These are phyloP conservation scores for Hiodon tergisus DNA, from an alignment of 2,113 vertebrate genomes.

Conservation along the genomic window DNA sequence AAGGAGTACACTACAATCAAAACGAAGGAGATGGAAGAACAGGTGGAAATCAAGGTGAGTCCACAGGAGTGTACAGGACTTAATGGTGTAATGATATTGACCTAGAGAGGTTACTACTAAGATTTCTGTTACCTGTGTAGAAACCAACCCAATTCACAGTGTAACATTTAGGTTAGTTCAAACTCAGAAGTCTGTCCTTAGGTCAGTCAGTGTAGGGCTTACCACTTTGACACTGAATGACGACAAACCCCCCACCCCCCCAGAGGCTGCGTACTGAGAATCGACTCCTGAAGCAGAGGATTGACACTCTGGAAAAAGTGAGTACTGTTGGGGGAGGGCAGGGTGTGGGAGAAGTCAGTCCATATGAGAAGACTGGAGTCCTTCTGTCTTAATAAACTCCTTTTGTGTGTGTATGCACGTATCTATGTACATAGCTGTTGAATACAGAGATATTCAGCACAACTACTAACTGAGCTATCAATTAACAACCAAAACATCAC, in stretches of 20 bases:
- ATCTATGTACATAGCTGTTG: slow-evolving; percentile 1
- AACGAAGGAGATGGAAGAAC: slow-evolving; percentile 98
- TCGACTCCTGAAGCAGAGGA: slow-evolving; percentile 90
- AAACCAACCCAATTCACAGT: too few species aligned
- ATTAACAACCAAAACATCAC: not conserved
- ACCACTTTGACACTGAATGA: too few species aligned
- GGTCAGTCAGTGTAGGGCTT: too few species aligned
- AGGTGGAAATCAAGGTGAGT: slow-evolving; percentile 97
- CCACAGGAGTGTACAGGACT: not conserved
- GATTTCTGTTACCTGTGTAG: not conserved
- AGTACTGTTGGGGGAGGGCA: slow-evolving; percentile 50
- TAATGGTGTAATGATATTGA: not conserved
- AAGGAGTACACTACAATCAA: slow-evolving; percentile 99
- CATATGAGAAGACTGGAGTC: not conserved
- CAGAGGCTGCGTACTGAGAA: slow-evolving; percentile 97
- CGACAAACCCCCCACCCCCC: not conserved
- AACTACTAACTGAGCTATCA: slow-evolving; percentile 45
- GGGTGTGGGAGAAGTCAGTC: not conserved
- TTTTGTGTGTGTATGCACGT: slow-evolving; percentile 9
- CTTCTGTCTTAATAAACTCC: not conserved
- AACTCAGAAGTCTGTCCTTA: too few species aligned
- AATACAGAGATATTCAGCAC: slow-evolving; percentile 6
- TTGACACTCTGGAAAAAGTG: slow-evolving; percentile 98
- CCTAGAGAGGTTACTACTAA: not conserved
- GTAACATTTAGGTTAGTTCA: too few species aligned